Evolutionary conservation across 2,888 invertebrate species (phyloP).

Genomic region (Trichogramma dendrolimi): DNA sequence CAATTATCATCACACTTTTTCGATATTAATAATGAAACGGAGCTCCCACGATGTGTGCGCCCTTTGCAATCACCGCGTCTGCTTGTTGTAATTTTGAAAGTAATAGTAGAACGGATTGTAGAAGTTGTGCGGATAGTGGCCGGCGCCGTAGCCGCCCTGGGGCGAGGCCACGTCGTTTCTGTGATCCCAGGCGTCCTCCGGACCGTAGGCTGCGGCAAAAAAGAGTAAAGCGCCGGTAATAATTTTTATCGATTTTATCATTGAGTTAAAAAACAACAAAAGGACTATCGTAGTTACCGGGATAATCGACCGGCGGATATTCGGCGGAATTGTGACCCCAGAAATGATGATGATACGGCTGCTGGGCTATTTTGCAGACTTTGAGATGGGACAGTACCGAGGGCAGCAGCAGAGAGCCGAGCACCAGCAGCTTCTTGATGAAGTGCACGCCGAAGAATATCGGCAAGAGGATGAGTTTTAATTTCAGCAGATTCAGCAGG

Average conservation of each 20-base stretch:
- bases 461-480: slow-evolving; percentile 60
- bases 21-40: too few species aligned
- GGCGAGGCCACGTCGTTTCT: slow-evolving; percentile 39
- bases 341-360: slow-evolving; percentile 37
- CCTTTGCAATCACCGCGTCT: slow-evolving; percentile 1
- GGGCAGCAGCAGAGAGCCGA: slow-evolving; percentile 61
- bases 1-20: too few species aligned
- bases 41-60: too few species aligned
- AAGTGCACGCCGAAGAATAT: slow-evolving; percentile 61
- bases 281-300: slow-evolving; percentile 30
- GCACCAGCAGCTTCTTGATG: slow-evolving; percentile 64
- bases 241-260: too few species aligned
- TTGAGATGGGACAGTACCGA: slow-evolving; percentile 56
- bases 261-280: neutral
- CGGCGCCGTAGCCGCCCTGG: neutral
- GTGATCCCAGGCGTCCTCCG: slow-evolving; percentile 46
- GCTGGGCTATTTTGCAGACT: slow-evolving; percentile 45
- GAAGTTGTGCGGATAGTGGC: slow-evolving; percentile 12
- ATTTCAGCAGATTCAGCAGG: slow-evolving; percentile 47
- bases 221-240: slow-evolving; percentile 1
- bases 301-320: slow-evolving; percentile 44
- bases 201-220: slow-evolving; percentile 40
- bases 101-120: slow-evolving; percentile 24
- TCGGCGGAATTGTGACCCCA: slow-evolving; percentile 44
- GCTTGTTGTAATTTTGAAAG: slow-evolving; percentile 24